A percentile compares a stretch with the other conserved stretches of the same genome.
phyloP scores from a whole-genome alignment of 2,888 invertebrate species.

The Drosophila formosana region DNA sequence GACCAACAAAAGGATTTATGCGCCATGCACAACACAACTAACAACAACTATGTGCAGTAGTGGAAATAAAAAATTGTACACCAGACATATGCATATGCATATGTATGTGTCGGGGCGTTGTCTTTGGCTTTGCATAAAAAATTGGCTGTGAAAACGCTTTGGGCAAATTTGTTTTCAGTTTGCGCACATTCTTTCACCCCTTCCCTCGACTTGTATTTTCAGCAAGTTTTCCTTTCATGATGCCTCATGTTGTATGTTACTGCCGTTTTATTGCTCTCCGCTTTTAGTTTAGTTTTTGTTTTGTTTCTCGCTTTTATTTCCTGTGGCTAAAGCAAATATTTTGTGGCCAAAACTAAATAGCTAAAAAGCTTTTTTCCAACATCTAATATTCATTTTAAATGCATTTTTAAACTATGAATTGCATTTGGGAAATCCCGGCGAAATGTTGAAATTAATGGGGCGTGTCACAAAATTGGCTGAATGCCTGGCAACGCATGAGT shows the following conservation, averaged over 20 bases:
- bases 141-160: constrained; percentile 81
- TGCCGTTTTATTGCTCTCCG: constrained; percentile 41
- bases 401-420: background rate
- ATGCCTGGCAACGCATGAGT: constrained; percentile 56
- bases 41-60: background rate
- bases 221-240: constrained; percentile 46
- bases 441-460: constrained; percentile 21
- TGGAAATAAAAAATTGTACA: constrained; percentile 21
- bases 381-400: background rate
- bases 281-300: constrained; percentile 31
- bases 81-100: constrained; percentile 1
- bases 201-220: constrained; percentile 21
- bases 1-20: constrained; percentile 74
- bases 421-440: constrained; percentile 1
- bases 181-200: constrained; percentile 51
- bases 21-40: constrained; percentile 66
- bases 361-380: constrained; percentile 1
- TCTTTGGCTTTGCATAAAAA: constrained; percentile 78
- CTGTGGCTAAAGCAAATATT: constrained; percentile 28
- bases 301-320: constrained; percentile 31
- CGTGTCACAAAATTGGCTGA: constrained; percentile 49
- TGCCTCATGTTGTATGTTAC: constrained; percentile 38
- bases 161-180: constrained; percentile 73
- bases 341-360: constrained; percentile 34
- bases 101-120: constrained; percentile 54